phyloP scores from a whole-genome alignment of 2,888 invertebrate genomes.

The Ecliptopera silaceata region DNA sequence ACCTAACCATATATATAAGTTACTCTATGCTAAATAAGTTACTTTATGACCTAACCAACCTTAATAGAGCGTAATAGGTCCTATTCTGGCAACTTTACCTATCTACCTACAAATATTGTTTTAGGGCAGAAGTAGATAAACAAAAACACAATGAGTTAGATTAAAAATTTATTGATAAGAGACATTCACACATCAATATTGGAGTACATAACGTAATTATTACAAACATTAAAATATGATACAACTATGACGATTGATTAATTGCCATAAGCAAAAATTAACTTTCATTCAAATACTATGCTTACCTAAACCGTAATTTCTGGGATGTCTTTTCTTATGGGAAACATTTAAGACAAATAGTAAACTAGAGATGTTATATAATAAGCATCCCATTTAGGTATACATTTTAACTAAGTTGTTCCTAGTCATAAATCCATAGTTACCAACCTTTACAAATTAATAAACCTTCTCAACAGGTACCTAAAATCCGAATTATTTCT shows the following conservation, averaged over 20 bases:
- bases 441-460: slow-evolving; percentile 15
- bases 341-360: background rate
- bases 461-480: background rate
- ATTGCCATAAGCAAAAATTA: slow-evolving; percentile 58
- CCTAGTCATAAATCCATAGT: slow-evolving; percentile 9
- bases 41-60: too few relatives aligned
- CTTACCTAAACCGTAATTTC: slow-evolving; percentile 20
- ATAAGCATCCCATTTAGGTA: background rate
- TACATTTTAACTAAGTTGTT: background rate
- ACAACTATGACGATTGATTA: slow-evolving; percentile 61
- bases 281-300: slow-evolving; percentile 36
- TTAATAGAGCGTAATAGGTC: too few relatives aligned
- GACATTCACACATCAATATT: slow-evolving; percentile 81
- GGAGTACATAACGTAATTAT: slow-evolving; percentile 56
- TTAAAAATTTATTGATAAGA: slow-evolving; percentile 80
- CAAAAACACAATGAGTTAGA: slow-evolving; percentile 35
- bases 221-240: slow-evolving; percentile 57
- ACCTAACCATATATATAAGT: too few relatives aligned
- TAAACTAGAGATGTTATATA: background rate
- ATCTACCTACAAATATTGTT: too few relatives aligned
- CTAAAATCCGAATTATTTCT: background rate
- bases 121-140: background rate
- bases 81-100: too few relatives aligned
- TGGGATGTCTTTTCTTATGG: background rate
- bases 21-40: too few relatives aligned